Conservation (phyloP, 2,113 vertebrate genomes). For the Notarius quadriscutis region DNA sequence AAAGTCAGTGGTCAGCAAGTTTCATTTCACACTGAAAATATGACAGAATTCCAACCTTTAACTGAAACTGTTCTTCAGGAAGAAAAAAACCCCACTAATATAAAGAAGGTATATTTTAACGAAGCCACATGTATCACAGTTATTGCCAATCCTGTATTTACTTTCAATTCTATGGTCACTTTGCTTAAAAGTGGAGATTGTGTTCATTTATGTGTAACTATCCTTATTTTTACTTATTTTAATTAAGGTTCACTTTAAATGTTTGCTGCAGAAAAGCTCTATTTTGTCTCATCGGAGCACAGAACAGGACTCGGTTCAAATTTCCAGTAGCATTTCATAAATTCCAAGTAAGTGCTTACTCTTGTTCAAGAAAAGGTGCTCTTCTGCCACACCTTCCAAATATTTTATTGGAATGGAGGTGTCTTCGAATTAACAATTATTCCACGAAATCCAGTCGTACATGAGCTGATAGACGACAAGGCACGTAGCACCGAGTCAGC, state of each 20-base stretch:
- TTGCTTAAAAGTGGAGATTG: background rate
- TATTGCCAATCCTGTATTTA: background rate
- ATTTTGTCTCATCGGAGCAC: background rate
- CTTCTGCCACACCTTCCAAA: background rate
- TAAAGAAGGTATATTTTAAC: background rate
- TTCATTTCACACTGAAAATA: background rate
- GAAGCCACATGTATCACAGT: background rate
- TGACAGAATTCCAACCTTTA: background rate
- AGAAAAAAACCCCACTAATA: too few species aligned
- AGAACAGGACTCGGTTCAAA: background rate
- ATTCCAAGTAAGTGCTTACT: background rate
- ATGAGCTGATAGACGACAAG: too few species aligned
- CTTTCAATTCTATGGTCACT: background rate
- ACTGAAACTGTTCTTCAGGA: background rate
- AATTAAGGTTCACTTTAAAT: background rate
- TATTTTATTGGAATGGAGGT: background rate
- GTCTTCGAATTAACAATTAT: too few species aligned
- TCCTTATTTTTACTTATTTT: background rate
- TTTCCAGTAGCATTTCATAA: background rate
- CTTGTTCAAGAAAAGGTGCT: background rate
- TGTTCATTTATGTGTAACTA: background rate
- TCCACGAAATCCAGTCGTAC: too few species aligned
- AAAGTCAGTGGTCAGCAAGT: background rate
- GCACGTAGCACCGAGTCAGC: too few species aligned
- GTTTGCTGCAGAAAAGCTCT: background rate